These are phyloP conservation scores for Stenodera caucasica DNA, from an alignment of 2,888 invertebrate species.

Conservation along the genomic window DNA sequence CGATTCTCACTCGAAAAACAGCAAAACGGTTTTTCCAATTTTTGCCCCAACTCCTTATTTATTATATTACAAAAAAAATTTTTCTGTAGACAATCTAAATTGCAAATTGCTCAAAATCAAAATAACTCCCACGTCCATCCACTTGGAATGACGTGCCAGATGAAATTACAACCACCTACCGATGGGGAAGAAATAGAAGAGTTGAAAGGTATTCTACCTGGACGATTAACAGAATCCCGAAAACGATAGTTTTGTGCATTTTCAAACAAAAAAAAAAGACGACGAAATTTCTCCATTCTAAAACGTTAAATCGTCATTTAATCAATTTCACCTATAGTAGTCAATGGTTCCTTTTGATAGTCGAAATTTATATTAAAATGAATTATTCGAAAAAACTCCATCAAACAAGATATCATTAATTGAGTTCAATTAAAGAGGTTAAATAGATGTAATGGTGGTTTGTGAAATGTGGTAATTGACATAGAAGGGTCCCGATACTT, in stretches of 20 bases:
- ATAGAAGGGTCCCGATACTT: constrained; percentile 35
- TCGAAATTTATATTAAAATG: too few species aligned
- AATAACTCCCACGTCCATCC: not conserved
- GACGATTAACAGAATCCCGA: not conserved
- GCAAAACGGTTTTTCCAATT: too few species aligned
- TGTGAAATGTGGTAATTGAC: constrained; percentile 47
- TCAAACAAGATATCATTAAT: constrained; percentile 46
- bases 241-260: too few species aligned
- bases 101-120: not conserved
- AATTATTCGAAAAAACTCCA: constrained; percentile 38
- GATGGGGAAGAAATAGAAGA: not conserved
- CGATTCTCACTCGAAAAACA: constrained; percentile 29
- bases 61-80: too few species aligned
- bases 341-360: too few species aligned
- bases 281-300: too few species aligned
- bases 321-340: too few species aligned
- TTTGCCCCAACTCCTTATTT: too few species aligned
- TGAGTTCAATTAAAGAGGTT: constrained; percentile 54
- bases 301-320: too few species aligned
- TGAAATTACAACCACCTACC: not conserved
- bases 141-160: not conserved
- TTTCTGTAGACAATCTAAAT: not conserved
- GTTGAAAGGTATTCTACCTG: not conserved
- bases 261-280: too few species aligned
- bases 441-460: constrained; percentile 51